phyloP scores from a whole-genome alignment of 2,113 vertebrate species.

The Chroicocephalus ridibundus region DNA sequence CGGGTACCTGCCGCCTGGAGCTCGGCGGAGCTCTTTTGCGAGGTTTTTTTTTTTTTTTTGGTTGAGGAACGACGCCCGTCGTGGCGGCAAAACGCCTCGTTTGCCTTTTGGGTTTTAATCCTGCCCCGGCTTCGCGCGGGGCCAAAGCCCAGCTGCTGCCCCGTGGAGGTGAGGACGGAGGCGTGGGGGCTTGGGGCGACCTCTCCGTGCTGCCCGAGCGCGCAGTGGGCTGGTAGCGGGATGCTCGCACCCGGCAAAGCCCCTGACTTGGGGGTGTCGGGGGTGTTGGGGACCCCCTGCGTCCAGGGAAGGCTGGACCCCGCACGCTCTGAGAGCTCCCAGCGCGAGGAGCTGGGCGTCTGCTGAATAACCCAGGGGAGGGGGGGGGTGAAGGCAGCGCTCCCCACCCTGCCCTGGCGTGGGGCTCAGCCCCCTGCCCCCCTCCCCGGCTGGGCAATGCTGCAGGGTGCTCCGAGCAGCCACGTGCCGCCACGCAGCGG shows the following conservation, averaged over 20 bases:
- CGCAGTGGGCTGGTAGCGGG: background rate
- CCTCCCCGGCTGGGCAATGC: background rate
- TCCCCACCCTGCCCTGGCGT: fast-evolving
- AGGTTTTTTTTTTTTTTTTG: background rate
- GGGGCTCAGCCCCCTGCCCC: background rate
- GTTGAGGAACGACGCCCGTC: background rate
- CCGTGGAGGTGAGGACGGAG: background rate
- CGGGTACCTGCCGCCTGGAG: background rate
- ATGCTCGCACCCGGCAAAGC: background rate
- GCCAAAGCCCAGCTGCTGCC: background rate
- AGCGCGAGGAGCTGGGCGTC: background rate
- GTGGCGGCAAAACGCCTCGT: fast-evolving
- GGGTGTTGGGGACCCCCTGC: background rate
- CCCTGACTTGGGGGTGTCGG: background rate
- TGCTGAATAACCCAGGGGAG: background rate
- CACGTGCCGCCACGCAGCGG: fast-evolving
- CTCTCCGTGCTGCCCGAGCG: background rate
- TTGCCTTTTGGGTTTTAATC: background rate
- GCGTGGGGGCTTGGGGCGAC: background rate
- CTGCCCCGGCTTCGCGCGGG: background rate
- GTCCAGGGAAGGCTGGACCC: background rate
- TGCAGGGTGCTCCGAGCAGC: background rate
- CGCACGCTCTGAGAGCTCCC: fast-evolving
- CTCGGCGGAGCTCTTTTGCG: background rate
- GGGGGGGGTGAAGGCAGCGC: background rate